Conservation (phyloP, 2,113 vertebrate genomes). For the Bufo bufo region DNA sequence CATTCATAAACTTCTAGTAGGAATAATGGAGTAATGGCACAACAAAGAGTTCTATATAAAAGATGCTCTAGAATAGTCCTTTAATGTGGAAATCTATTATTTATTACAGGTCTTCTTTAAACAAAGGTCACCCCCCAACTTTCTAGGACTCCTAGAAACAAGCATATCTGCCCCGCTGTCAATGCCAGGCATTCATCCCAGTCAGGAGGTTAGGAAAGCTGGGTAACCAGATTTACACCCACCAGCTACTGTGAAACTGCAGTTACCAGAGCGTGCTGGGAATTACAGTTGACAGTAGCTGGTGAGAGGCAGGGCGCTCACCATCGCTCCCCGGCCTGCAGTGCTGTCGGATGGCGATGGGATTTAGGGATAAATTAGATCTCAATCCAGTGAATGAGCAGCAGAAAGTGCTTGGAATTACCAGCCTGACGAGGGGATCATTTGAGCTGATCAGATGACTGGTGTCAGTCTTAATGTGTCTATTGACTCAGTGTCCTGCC, state of each 20-base stretch:
- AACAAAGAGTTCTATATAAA: too few relatives aligned
- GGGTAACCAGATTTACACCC: too few relatives aligned
- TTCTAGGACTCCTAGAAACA: too few relatives aligned
- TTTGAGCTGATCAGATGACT: slow-evolving; percentile 1
- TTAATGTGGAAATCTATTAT: too few relatives aligned
- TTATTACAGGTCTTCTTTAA: too few relatives aligned
- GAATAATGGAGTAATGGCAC: too few relatives aligned
- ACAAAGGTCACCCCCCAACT: too few relatives aligned
- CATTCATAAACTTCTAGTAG: too few relatives aligned
- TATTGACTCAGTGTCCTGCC: background rate
- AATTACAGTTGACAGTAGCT: background rate
- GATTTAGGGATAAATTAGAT: background rate
- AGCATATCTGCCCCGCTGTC: too few relatives aligned
- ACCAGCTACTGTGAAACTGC: background rate
- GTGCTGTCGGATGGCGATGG: background rate
- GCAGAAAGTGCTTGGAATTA: background rate
- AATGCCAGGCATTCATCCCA: too few relatives aligned
- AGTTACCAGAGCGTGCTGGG: background rate
- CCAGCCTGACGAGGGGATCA: background rate
- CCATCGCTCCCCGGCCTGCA: background rate
- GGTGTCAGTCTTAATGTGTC: background rate
- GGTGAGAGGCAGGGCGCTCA: background rate
- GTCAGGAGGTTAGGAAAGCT: too few relatives aligned
- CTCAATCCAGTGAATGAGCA: background rate
- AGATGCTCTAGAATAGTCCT: too few relatives aligned